Base-by-base conservation (phyloP, 1,140 invertebrate species). In the Andrena cerasifolii region DNA sequence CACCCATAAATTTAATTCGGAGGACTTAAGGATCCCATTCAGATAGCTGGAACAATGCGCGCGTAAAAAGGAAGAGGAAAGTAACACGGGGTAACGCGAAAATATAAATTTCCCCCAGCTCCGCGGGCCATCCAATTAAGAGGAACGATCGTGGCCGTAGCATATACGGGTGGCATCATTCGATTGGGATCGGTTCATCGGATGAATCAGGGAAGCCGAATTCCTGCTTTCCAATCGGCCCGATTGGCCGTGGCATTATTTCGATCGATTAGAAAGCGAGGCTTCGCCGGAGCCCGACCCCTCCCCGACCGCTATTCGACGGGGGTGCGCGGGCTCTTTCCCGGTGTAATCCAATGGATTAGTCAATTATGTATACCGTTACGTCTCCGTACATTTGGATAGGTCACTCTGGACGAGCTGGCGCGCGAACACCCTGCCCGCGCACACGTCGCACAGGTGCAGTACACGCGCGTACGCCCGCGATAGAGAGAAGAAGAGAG, bases 361-460 rank as follows among this genome's bases (percentile, higher is more conserved):
- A 84, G 78, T 84, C 83, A 84, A 84, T 84, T 84, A 84, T 84
- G 83, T 84, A 84, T 84, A 84, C 80, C 78, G 51, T 80, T 73
- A 62, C 72, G 83, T 80, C 67, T 84, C 82, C 82, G 67, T 84
- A 76, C 54, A 80, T 84, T 84, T 53, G 82, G 76, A 68, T 49
- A 61, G 83, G 78, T 84, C 67, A 76, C 71, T 28, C 54, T 36
- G 61, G 47, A 68, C 70, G 58, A 73, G 67, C 36, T 31, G 33
- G 16, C 24, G 51, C n/a, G 36, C 63, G 75, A 73, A 78, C 59
- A 71, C 58, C n/a, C n/a, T n/a, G n/a, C n/a, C n/a, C n/a, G 12
- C 51, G 4, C 6, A 26, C 18, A 40, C 49, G n/a, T n/a, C n/a
- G n/a, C n/a, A n/a, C n/a, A n/a, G n/a, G n/a, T n/a, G n/a, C n/a